Conservation (phyloP, 2,797 vertebrate genomes). For the Crax fasciolata region DNA sequence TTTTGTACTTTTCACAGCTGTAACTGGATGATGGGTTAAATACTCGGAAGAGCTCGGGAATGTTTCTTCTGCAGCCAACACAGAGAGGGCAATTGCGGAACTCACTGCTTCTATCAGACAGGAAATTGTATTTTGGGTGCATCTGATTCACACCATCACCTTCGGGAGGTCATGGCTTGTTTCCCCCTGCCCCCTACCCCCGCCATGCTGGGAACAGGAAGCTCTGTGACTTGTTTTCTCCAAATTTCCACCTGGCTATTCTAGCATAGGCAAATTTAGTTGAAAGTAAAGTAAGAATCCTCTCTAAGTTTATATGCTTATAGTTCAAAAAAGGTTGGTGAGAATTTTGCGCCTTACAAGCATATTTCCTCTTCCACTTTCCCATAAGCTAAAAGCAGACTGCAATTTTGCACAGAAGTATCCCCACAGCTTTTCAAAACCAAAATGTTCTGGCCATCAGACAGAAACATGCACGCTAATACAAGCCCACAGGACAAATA, state of each 20-base stretch:
- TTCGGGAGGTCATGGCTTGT: neutral
- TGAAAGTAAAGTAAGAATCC: neutral
- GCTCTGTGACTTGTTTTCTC: neutral
- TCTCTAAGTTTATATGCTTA: neutral
- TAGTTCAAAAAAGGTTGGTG: neutral
- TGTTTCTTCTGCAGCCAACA: constrained; percentile 39
- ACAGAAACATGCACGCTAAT: neutral
- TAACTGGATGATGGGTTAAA: constrained; percentile 61
- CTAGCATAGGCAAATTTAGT: neutral
- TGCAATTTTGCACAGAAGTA: neutral
- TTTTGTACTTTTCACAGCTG: constrained; percentile 61
- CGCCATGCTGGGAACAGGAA: neutral
- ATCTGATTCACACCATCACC: neutral
- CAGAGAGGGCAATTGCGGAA: constrained; percentile 5
- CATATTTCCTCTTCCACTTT: neutral
- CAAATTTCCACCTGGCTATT: neutral
- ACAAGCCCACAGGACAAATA: neutral
- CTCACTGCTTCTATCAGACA: constrained; percentile 11
- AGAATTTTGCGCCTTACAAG: neutral
- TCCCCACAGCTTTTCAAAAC: neutral
- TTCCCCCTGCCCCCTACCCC: no score
- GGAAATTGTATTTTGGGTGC: constrained; percentile 47
- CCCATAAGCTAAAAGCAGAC: neutral
- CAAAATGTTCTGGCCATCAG: neutral
- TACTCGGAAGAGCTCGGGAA: constrained; percentile 50